Evolutionary conservation across 1,140 invertebrate genomes (phyloP).

Genomic region (Drosophila repletoides): DNA sequence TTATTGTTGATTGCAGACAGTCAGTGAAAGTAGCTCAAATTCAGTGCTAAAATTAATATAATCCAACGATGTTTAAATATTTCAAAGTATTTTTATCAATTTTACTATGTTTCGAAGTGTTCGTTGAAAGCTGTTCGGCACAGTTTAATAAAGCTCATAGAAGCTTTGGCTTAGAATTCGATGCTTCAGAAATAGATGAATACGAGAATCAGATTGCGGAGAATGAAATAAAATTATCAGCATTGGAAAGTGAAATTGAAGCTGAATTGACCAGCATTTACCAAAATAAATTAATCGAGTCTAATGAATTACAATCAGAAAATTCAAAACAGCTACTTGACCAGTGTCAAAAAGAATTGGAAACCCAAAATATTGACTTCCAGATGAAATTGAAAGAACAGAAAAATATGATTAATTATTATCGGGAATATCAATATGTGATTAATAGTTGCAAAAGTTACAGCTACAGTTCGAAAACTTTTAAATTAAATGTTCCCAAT

Average conservation of each 20-base stretch:
- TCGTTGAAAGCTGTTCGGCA: not conserved
- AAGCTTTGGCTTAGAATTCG: not conserved
- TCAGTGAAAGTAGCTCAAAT: too few species aligned
- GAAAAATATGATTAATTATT: too few species aligned
- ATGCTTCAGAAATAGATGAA: not conserved
- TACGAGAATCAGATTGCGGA: not conserved
- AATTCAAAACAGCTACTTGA: not conserved
- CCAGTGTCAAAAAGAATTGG: not conserved
- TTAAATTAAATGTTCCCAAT: not conserved
- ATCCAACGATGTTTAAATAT: not conserved
- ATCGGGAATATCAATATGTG: too few species aligned
- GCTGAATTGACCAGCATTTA: not conserved
- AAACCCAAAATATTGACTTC: not conserved
- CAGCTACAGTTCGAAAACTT: too few species aligned
- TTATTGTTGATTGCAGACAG: too few species aligned
- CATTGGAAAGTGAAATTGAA: not conserved
- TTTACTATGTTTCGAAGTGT: not conserved
- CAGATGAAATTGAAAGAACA: not conserved
- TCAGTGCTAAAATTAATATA: not conserved
- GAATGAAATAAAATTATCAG: not conserved
- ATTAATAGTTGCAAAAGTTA: too few species aligned
- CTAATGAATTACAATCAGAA: not conserved
- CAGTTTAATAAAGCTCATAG: too few species aligned
- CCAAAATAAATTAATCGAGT: not conserved
- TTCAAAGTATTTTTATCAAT: not conserved